phyloP scores from a whole-genome alignment of 2,888 invertebrate genomes.

The Vandiemenella viatica region DNA sequence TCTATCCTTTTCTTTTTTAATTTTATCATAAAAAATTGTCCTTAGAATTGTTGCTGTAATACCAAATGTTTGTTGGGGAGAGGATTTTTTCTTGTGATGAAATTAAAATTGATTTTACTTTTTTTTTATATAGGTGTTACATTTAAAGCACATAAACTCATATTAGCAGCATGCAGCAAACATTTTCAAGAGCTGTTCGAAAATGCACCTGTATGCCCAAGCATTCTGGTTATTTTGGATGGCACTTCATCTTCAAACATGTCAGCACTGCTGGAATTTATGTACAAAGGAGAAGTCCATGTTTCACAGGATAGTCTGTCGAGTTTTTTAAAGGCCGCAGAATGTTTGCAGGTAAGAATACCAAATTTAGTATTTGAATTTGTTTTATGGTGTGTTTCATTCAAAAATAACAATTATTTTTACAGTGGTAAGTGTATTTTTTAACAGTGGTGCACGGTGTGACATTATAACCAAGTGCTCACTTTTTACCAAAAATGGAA shows the following conservation, averaged over 20 bases:
- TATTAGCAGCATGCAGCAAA: slow-evolving; percentile 84
- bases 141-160: slow-evolving; percentile 81
- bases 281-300: slow-evolving; percentile 89
- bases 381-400: too few species aligned
- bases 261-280: slow-evolving; percentile 80
- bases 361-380: slow-evolving; percentile 6
- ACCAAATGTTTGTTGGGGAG: too few species aligned
- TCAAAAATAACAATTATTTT: too few species aligned
- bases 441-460: too few species aligned
- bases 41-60: too few species aligned
- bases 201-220: slow-evolving; percentile 66
- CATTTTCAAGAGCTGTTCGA: slow-evolving; percentile 85
- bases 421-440: too few species aligned
- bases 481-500: too few species aligned
- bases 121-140: slow-evolving; percentile 54
- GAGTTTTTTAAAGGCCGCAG: slow-evolving; percentile 81
- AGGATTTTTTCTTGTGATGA: too few species aligned
- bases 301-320: slow-evolving; percentile 83
- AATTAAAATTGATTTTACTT: slow-evolving; percentile 18
- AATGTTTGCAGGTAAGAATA: slow-evolving; percentile 75
- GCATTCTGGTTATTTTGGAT: slow-evolving; percentile 71
- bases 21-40: too few species aligned
- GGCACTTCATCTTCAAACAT: slow-evolving; percentile 81
- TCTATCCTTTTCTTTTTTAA: too few species aligned
- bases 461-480: too few species aligned